phyloP scores from a whole-genome alignment of 2,113 vertebrate species.

The Thymallus thymallus region DNA sequence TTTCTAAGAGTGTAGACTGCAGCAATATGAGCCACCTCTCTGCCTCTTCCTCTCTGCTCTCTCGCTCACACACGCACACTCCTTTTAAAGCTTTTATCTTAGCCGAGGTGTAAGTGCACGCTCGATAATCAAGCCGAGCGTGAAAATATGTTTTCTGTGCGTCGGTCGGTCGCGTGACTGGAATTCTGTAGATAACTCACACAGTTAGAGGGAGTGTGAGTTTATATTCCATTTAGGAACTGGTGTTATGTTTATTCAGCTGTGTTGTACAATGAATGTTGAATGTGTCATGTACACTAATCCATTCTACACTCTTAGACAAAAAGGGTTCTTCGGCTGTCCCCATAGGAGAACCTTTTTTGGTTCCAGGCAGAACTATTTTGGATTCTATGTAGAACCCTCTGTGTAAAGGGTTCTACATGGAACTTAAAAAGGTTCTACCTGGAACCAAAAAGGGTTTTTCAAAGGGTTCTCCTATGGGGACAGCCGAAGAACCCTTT shows the following conservation, averaged over 20 bases:
- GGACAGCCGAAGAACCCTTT: too few relatives aligned
- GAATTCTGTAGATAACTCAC: conserved; percentile 2
- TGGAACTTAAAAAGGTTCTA: too few relatives aligned
- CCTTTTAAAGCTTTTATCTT: conserved; percentile 70
- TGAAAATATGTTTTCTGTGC: conserved; percentile 53
- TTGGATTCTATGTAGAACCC: too few relatives aligned
- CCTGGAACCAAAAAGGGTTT: too few relatives aligned
- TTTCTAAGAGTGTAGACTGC: too few relatives aligned
- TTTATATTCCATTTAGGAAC: conserved; percentile 12
- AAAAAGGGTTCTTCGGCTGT: too few relatives aligned
- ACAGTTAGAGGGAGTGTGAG: background rate
- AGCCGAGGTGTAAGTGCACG: conserved; percentile 50
- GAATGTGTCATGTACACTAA: too few relatives aligned
- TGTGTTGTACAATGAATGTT: background rate
- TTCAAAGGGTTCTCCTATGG: too few relatives aligned
- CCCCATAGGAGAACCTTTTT: too few relatives aligned
- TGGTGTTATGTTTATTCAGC: background rate
- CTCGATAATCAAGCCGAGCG: conserved; percentile 55
- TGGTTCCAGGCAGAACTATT: too few relatives aligned
- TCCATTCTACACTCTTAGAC: too few relatives aligned
- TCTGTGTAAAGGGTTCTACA: too few relatives aligned
- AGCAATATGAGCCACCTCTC: conserved; percentile 57
- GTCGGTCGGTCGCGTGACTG: conserved; percentile 14
- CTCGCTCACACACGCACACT: conserved; percentile 24
- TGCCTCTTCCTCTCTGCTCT: conserved; percentile 46